Evolutionary conservation across 2,113 vertebrate genomes (phyloP).

Genomic region (Pelodiscus sinensis): DNA sequence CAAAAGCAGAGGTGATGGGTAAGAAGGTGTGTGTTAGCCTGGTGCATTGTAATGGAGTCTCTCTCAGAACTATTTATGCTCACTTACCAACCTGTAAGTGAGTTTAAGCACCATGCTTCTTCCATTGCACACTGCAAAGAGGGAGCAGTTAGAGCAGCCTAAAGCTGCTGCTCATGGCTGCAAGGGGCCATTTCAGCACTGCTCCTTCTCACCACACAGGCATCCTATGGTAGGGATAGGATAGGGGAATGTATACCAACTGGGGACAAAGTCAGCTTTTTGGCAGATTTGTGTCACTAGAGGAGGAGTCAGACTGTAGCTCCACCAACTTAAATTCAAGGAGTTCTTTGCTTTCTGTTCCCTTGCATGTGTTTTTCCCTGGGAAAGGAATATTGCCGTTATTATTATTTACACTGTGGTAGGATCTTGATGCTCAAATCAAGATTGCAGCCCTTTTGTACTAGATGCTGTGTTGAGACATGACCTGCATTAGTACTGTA

Average conservation of each 20-base stretch:
- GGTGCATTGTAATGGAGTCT: not conserved
- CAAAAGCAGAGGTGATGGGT: not conserved
- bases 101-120: not conserved
- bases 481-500: not conserved
- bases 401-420: slow-evolving; percentile 26
- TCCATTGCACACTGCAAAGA: not conserved
- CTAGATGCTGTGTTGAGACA: not conserved
- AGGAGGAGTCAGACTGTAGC: not conserved
- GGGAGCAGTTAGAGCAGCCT: not conserved
- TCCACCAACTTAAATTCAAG: not conserved
- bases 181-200: not conserved
- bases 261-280: not conserved
- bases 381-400: not conserved
- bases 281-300: not conserved
- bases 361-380: not conserved
- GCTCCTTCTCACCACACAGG: not conserved
- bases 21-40: not conserved
- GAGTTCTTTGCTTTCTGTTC: not conserved
- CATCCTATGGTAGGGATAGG: not conserved
- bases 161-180: not conserved
- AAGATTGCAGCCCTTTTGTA: slow-evolving; percentile 27
- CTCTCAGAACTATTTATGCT: not conserved
- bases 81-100: slow-evolving; percentile 14
- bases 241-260: not conserved
- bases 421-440: slow-evolving; percentile 35